Conservation (phyloP, 2,888 invertebrate species). For the Idaea straminata region DNA sequence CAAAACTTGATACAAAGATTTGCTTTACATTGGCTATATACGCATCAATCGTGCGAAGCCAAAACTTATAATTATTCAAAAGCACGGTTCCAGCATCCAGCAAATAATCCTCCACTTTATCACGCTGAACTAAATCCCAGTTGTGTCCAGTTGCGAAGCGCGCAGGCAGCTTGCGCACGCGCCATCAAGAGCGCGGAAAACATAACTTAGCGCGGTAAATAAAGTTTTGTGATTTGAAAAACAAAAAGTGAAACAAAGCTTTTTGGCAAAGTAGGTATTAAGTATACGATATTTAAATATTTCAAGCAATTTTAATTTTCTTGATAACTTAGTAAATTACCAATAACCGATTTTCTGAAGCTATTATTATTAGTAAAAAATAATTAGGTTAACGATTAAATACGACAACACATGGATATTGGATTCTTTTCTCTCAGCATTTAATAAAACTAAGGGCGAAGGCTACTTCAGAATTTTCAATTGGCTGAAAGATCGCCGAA, state of each 20-base stretch:
- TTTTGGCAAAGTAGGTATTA: slow-evolving; percentile 3
- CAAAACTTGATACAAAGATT: too few species aligned
- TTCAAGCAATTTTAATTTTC: not conserved
- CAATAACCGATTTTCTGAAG: too few species aligned
- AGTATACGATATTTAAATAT: not conserved
- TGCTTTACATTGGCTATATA: too few species aligned
- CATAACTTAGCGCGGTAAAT: slow-evolving; percentile 34
- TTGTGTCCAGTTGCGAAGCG: slow-evolving; percentile 54
- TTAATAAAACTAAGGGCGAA: too few species aligned
- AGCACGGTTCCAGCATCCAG: not conserved
- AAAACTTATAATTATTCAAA: not conserved
- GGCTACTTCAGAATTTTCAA: too few species aligned
- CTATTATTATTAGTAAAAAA: too few species aligned
- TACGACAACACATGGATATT: too few species aligned
- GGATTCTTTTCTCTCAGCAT: too few species aligned
- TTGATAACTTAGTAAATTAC: too few species aligned
- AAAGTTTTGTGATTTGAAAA: slow-evolving; percentile 1
- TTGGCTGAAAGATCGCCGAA: too few species aligned
- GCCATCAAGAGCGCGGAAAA: slow-evolving; percentile 37
- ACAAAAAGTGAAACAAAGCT: slow-evolving; percentile 20
- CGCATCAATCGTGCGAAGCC: too few species aligned
- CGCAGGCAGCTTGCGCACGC: slow-evolving; percentile 65
- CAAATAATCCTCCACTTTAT: not conserved
- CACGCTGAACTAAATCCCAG: not conserved
- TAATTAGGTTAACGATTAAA: too few species aligned